A percentile compares a stretch with the other conserved stretches of the same genome.
phyloP scores from a whole-genome alignment of 2,888 invertebrate genomes.

The Tridacna crocea region DNA sequence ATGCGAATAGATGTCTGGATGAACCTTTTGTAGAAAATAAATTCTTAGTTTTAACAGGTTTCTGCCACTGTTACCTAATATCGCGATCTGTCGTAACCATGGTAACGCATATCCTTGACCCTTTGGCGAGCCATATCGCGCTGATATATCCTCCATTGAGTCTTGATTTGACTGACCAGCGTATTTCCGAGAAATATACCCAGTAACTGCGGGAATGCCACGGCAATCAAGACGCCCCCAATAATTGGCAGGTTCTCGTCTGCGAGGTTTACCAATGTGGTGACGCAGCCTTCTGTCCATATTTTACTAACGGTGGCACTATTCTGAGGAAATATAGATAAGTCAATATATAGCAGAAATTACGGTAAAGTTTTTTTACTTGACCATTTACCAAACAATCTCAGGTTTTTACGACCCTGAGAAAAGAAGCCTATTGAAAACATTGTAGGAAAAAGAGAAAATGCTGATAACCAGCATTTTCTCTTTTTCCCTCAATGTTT shows the following conservation, averaged over 20 bases:
- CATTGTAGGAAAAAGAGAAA: no score
- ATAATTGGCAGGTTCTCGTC: constrained; percentile 71
- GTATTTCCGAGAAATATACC: constrained; percentile 50
- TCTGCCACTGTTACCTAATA: not conserved
- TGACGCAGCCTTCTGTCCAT: constrained; percentile 74
- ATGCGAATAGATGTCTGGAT: no score
- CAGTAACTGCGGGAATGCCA: constrained; percentile 51
- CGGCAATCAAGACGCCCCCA: constrained; percentile 51
- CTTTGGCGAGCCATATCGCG: constrained; percentile 1
- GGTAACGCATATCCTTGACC: constrained; percentile 3
- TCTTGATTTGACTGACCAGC: constrained; percentile 48
- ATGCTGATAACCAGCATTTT: no score
- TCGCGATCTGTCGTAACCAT: not conserved
- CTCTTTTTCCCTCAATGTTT: no score
- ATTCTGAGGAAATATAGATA: constrained; percentile 29
- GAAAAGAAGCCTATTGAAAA: no score
- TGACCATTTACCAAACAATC: no score
- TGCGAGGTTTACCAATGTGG: constrained; percentile 64
- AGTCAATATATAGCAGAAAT: not conserved
- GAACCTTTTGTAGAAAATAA: not conserved
- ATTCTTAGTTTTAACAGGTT: not conserved
- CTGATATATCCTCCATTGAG: constrained; percentile 38
- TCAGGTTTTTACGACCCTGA: no score
- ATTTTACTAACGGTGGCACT: constrained; percentile 24
- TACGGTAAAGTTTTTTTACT: no score